A percentile compares a stretch with the other conserved stretches of the same genome.
Conservation (phyloP, 2,888 invertebrate species). For the Pseudococcus viburni region DNA sequence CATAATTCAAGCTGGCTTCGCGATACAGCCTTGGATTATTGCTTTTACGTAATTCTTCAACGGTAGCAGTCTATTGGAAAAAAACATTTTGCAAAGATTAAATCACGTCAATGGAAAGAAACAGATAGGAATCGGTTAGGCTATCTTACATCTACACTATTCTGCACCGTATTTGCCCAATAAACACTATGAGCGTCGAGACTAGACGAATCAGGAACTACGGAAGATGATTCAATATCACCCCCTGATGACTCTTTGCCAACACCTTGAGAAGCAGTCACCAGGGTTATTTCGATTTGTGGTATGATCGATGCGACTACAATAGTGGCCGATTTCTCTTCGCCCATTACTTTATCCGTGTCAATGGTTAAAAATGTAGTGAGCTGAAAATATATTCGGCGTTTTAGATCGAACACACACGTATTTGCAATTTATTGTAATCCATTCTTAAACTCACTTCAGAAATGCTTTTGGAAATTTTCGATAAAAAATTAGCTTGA, state of each 20-base stretch:
- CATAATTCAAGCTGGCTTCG: conserved; percentile 15
- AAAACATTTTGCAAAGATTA: background rate
- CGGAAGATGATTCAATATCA: conserved; percentile 76
- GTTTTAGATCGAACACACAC: too few species aligned
- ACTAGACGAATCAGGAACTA: conserved; percentile 88
- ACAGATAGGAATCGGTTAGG: too few species aligned
- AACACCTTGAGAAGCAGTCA: conserved; percentile 83
- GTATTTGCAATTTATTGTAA: too few species aligned
- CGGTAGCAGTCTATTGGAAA: background rate
- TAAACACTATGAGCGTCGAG: conserved; percentile 74
- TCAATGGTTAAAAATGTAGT: conserved; percentile 85
- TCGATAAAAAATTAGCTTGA: conserved; percentile 89
- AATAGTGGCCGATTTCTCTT: conserved; percentile 72
- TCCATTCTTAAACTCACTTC: conserved; percentile 72
- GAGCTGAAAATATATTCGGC: conserved; percentile 71
- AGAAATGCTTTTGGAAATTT: conserved; percentile 85
- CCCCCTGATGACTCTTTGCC: conserved; percentile 89
- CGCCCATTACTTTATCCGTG: conserved; percentile 73
- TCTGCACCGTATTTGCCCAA: conserved; percentile 69
- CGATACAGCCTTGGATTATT: conserved; percentile 34
- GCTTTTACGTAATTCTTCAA: conserved; percentile 51
- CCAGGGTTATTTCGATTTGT: conserved; percentile 88
- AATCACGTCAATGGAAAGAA: background rate
- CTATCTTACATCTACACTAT: conserved; percentile 68
- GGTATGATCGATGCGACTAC: conserved; percentile 86